Evolutionary conservation across 2,113 vertebrate species (phyloP), one percentile per base, ranked within the genome.

Genomic region (Silurus asotus): DNA sequence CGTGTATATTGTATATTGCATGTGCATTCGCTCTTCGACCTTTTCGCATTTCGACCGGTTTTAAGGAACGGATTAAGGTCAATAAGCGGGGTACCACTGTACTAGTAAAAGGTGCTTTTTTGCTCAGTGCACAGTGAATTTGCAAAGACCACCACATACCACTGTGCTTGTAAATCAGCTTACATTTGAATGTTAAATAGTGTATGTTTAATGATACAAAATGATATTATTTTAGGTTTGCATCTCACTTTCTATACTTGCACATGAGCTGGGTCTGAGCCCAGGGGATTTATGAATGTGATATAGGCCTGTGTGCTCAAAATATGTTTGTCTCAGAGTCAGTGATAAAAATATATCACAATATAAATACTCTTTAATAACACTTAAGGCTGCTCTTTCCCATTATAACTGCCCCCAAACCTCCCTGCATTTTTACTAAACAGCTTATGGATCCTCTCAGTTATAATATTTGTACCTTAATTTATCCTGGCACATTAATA

Each of bases 341-440:
- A 79, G 77, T 59, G 25, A 61, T 79, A 79, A 37, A 78, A 58
- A 78, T 78, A 78, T 19, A 37, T 78, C 25, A 58, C 37, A 15
- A 79, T 79, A 79, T 79, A 79, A 59, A 79, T 79, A 79, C 59
- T 28, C 15, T 79, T 79, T 79, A 78, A 58, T 78, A 58, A 78
- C 25, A 9, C 25, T 78, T 78, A 59, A 78, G 55, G 53, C 76
- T 78, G 56, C 76, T 78, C 25, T 28, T 79, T 79, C 77, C 77
- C 56, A 79, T 79, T 79, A 79, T 79, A 61, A 79, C 56, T 79
- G 77, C 25, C 77, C 76, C 28, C 28, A 79, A 37, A 61, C 77
- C 77, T 78, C 53, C 58, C 55, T 76, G 20, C 13, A n/a, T 55
- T 53, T 76, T 25, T 23, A 59, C 56, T 20, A 28, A 78, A 10